Evolutionary conservation across 2,888 invertebrate species (phyloP).

Genomic region (Acanthosepion lycidas): DNA sequence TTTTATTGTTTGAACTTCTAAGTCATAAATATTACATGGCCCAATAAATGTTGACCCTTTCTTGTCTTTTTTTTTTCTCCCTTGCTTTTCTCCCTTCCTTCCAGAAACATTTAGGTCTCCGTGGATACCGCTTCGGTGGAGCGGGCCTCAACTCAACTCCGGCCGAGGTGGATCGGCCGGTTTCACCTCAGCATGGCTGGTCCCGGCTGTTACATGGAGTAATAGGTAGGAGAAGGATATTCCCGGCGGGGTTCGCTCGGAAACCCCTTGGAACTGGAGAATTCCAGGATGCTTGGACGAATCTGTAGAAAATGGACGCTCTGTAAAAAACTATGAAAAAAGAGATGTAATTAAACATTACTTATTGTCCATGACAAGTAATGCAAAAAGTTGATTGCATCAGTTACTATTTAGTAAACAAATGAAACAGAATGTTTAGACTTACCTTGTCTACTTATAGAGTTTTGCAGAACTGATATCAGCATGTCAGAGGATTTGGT

Average conservation of each 20-base stretch:
- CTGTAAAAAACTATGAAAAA: too few relatives aligned
- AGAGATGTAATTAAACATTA: too few relatives aligned
- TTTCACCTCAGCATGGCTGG: neutral
- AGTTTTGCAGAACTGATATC: too few relatives aligned
- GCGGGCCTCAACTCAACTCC: neutral
- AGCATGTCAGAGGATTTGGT: too few relatives aligned
- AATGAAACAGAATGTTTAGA: too few relatives aligned
- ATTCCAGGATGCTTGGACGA: neutral
- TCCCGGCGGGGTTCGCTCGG: neutral
- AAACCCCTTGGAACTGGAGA: neutral
- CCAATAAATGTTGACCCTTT: neutral
- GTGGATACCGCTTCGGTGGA: slow-evolving; percentile 41
- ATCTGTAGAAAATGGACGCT: neutral
- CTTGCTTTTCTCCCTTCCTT: neutral
- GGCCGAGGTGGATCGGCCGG: neutral
- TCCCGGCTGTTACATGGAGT: slow-evolving; percentile 41
- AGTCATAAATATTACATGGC: neutral
- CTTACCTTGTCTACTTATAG: too few relatives aligned
- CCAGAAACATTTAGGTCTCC: neutral
- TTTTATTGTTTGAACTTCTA: neutral
- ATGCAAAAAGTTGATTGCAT: too few relatives aligned
- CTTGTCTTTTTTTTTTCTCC: neutral
- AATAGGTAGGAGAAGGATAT: slow-evolving; percentile 35
- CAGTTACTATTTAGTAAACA: too few relatives aligned
- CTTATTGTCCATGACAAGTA: too few relatives aligned